Evolutionary conservation across 2,113 vertebrate species (phyloP).

Genomic region (Rhodinocichla rosea): DNA sequence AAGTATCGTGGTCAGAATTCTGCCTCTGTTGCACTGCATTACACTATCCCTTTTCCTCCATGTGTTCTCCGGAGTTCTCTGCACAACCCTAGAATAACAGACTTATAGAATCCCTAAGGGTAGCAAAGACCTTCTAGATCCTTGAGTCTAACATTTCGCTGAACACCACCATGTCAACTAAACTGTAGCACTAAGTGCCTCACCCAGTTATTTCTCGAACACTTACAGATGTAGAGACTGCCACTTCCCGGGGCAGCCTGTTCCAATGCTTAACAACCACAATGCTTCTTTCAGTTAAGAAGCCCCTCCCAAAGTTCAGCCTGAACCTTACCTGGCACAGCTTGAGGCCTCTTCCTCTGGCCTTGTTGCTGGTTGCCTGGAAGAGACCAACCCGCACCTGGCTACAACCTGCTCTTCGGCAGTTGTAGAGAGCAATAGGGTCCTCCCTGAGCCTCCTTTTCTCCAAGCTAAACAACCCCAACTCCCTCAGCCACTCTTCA

Average conservation of each 20-base stretch:
- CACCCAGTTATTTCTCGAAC: background rate
- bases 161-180: background rate
- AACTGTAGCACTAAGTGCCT: background rate
- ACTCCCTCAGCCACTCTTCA: background rate
- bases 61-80: background rate
- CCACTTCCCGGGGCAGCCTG: background rate
- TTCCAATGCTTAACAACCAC: background rate
- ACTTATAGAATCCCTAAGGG: background rate
- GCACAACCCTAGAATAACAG: background rate
- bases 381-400: background rate
- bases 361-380: background rate
- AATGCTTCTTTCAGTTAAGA: background rate
- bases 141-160: background rate
- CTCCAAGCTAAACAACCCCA: background rate
- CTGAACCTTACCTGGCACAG: background rate
- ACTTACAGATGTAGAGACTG: background rate
- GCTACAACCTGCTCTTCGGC: background rate
- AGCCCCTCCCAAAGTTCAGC: background rate
- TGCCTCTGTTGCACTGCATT: background rate
- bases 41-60: background rate
- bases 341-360: background rate
- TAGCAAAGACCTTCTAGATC: background rate
- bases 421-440: background rate
- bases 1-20: background rate
- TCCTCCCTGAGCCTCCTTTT: background rate